A percentile compares a stretch with the other conserved stretches of the same genome.
Evolutionary conservation across 2,888 invertebrate genomes (phyloP).

Genomic region (Philereme vetulata): DNA sequence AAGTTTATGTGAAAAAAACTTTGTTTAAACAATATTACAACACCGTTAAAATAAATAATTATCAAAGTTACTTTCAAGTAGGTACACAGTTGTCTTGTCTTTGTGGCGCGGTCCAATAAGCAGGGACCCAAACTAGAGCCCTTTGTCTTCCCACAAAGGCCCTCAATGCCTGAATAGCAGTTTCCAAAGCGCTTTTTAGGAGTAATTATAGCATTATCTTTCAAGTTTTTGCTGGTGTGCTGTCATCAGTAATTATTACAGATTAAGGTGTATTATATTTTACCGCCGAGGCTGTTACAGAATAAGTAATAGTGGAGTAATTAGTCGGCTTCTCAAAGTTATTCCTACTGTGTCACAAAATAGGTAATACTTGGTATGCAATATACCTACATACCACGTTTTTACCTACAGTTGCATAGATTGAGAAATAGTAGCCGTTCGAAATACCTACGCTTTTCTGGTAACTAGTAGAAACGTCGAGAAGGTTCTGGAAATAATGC

Average conservation of each 20-base stretch:
- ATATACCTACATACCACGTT: too few relatives aligned
- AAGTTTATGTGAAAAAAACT: background rate
- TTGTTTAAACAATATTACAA: constrained; percentile 8
- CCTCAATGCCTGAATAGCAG: constrained; percentile 35
- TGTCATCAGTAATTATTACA: constrained; percentile 3
- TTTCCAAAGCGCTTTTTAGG: constrained; percentile 38
- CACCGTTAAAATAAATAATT: constrained; percentile 23
- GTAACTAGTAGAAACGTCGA: too few relatives aligned
- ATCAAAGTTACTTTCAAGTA: constrained; percentile 25
- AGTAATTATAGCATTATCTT: constrained; percentile 33
- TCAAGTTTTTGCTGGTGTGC: constrained; percentile 22
- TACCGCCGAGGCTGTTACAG: too few relatives aligned
- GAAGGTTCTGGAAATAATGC: too few relatives aligned
- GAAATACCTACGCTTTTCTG: too few relatives aligned
- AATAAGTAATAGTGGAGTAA: too few relatives aligned
- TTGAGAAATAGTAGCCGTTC: too few relatives aligned
- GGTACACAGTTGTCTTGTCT: constrained; percentile 25
- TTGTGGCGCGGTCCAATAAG: constrained; percentile 32
- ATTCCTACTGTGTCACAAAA: too few relatives aligned
- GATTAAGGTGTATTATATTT: background rate
- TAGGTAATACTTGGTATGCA: too few relatives aligned
- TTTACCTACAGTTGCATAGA: too few relatives aligned
- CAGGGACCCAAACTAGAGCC: constrained; percentile 40
- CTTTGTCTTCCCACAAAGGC: constrained; percentile 48
- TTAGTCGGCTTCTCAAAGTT: too few relatives aligned